phyloP scores from a whole-genome alignment of 2,888 invertebrate genomes.

The Merodon equestris region DNA sequence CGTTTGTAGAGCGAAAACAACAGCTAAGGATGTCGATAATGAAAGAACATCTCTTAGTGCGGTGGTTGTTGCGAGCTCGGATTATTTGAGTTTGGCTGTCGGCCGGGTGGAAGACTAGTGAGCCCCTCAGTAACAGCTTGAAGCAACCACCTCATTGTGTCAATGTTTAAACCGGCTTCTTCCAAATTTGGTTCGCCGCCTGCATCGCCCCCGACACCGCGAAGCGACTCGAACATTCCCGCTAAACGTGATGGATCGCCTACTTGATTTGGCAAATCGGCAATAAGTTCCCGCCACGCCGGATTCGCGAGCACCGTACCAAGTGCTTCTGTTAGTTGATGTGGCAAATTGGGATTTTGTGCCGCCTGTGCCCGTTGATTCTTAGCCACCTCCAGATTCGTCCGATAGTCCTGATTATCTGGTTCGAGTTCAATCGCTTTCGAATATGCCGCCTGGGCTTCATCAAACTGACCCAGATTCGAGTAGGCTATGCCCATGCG shows the following conservation, averaged over 20 bases:
- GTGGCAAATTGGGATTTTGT: conserved; percentile 25
- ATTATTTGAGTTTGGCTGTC: conserved; percentile 45
- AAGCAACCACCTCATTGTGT: conserved; percentile 69
- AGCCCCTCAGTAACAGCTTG: conserved; percentile 74
- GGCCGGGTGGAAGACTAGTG: conserved; percentile 50
- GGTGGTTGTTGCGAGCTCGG: conserved; percentile 70
- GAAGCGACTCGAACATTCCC: conserved; percentile 39
- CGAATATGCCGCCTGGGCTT: conserved; percentile 91
- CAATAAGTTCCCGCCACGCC: conserved; percentile 50
- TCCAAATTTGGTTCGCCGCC: conserved; percentile 3
- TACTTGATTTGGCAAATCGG: conserved; percentile 21
- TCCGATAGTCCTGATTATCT: conserved; percentile 92
- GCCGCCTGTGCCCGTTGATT: conserved; percentile 64
- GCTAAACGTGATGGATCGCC: conserved; percentile 41
- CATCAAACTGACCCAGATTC: conserved; percentile 88
- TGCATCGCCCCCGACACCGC: conserved; percentile 2
- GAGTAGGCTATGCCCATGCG: conserved; percentile 92
- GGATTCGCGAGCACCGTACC: conserved; percentile 75
- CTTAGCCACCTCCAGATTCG: conserved; percentile 91
- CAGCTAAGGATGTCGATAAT: no score
- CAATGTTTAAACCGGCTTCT: conserved; percentile 72
- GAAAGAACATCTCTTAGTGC: conserved; percentile 52
- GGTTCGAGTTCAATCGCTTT: conserved; percentile 95
- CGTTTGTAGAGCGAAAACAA: no score
- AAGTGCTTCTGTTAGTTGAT: conserved; percentile 73